Evolutionary conservation across 1,140 invertebrate species (phyloP), one percentile per base, ranked within the genome.

Genomic region (Cardiocondyla obscurior): DNA sequence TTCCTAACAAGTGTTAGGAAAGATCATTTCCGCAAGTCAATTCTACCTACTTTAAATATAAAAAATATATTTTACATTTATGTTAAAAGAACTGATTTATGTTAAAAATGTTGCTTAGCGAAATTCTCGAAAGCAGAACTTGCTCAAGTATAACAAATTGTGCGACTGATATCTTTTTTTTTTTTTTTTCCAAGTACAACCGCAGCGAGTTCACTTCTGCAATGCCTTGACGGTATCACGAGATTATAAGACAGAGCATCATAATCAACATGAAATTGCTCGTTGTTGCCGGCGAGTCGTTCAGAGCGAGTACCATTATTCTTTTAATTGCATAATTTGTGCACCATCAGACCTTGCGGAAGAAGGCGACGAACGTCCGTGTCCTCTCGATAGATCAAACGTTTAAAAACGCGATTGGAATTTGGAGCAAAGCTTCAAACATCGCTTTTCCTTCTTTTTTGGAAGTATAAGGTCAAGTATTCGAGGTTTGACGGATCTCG

Each of bases 251-350:
- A 83, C 53, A 33, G 55, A 55, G 36, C n/a, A 84, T 44, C 22
- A 81, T 85, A 88, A 88, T 88, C 84, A 88, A 79, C 72, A 55
- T 74, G 85, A 88, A 85, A 87, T 88, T 81, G 74, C 64, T 58
- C n/a, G 76, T 69, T 55, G 65, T 77, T 84, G 65, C 64, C 70
- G 49, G 46, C 30, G n/a, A n/a, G n/a, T n/a, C n/a, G 46, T 62
- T 79, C 69, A 73, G 64, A 82, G 81, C 73, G 19, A 83, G 74
- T 62, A 46, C 69, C 55, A 88, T 85, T 88, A 81, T 62, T 65
- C 73, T 85, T 73, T 55, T 83, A 85, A 88, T 88, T 88, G 79
- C 87, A 83, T 88, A 88, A 88, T 74, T 88, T 44, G 46, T 72
- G 10, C 51, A 44, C n/a, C 30, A n/a, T 6, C 8, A 57, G 72